Evolutionary conservation across 2,797 vertebrate species (phyloP), one percentile per base, ranked within the genome.

Genomic region (Semotilus atromaculatus): DNA sequence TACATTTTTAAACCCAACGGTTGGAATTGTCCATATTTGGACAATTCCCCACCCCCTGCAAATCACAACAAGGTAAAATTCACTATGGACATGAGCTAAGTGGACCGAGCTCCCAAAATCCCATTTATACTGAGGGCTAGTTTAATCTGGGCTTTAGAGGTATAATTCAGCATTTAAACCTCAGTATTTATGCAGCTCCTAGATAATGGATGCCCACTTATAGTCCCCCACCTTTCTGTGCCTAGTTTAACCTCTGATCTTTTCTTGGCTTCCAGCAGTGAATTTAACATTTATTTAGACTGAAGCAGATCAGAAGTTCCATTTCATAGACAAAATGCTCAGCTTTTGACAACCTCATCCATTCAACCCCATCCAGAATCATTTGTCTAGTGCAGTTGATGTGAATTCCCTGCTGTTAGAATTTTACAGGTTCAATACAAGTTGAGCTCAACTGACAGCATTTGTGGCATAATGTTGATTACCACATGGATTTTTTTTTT

Each of bases 161-260:
- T 66, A 38, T 72, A 51, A 79, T 77, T 68, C 48, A 43, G 19
- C 75, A 79, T 79, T 79, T 79, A 84, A 79, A 84, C 67, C 66
- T 48, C 29, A 78, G 51, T 51, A 79, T 84, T 62, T 79, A 78
- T 71, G 48, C 34, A 53, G 72, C 62, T 75, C n/a, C 55, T 76
- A 26, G 36, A 48, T 75, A 60, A 75, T 83, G 73, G 51, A 40
- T 70, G 48, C 62, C 48, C 13, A 14, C 19, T 40, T 36, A 55
- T 6, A 23, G 26, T 68, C 72, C 60, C 70, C 80, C 43, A 67
- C 45, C n/a, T 83, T 68, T 68, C 31, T 68, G 72, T 76, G 45
- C 67, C n/a, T 53, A 72, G 51, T 60, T 45, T 60, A 82, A 82
- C 70, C 70, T 62, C 38, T 48, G 70, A 82, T 62, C 70, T 62